Conservation (phyloP, 2,888 invertebrate species). For the Rhamnusium bicolor region DNA sequence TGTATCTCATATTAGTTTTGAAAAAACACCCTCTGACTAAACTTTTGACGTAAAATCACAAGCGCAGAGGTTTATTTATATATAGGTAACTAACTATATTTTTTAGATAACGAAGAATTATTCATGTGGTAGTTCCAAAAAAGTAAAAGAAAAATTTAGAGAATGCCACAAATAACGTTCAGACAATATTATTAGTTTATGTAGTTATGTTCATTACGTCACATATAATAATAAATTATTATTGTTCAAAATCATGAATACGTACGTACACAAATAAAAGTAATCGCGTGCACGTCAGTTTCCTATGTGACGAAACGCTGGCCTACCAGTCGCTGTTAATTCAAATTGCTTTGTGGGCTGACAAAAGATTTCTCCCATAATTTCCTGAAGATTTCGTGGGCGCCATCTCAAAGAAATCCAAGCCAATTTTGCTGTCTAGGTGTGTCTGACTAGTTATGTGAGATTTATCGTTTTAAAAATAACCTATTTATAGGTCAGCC, state of each 20-base stretch:
- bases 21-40: too few relatives aligned
- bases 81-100: too few relatives aligned
- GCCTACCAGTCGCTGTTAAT: not conserved
- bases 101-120: too few relatives aligned
- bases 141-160: too few relatives aligned
- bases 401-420: conserved; percentile 5
- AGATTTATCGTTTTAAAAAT: conserved; percentile 21
- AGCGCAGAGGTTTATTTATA: too few relatives aligned
- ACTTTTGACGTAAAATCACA: too few relatives aligned
- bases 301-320: not conserved
- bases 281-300: not conserved
- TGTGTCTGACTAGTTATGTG: conserved; percentile 19
- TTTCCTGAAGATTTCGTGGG: conserved; percentile 20
- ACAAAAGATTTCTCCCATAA: conserved; percentile 20
- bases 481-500: conserved; percentile 26
- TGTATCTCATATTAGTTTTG: too few relatives aligned
- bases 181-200: too few relatives aligned
- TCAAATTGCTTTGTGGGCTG: conserved; percentile 16
- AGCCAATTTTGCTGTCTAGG: conserved; percentile 17
- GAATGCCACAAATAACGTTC: too few relatives aligned
- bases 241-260: not conserved
- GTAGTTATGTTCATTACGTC: not conserved
- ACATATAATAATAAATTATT: not conserved
- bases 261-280: not conserved
- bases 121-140: too few relatives aligned